phyloP scores from a whole-genome alignment of 2,888 invertebrate species.

The Tillus elongatus region DNA sequence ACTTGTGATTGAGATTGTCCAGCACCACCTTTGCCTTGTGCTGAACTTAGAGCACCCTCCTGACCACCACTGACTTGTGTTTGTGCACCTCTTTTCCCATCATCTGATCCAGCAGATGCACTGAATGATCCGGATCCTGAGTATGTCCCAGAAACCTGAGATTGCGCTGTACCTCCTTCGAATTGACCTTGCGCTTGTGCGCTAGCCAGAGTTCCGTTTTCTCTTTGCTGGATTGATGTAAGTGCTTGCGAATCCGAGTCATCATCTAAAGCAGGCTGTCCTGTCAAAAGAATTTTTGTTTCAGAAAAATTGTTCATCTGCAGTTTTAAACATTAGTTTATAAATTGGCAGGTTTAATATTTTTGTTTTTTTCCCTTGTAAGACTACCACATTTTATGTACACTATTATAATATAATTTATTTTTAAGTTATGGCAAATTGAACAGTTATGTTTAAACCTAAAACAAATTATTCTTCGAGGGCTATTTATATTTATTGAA shows the following conservation, averaged over 20 bases:
- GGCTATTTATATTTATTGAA: no score
- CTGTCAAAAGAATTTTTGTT: no score
- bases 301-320: no score
- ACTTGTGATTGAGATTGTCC: slow-evolving; percentile 73
- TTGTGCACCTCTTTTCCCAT: slow-evolving; percentile 63
- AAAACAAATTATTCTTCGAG: no score
- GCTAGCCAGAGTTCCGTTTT: slow-evolving; percentile 61
- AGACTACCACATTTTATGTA: no score
- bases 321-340: no score
- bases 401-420: no score
- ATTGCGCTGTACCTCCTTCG: slow-evolving; percentile 67
- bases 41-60: slow-evolving; percentile 65
- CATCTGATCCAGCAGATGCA: slow-evolving; percentile 72
- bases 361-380: no score
- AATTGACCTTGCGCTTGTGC: slow-evolving; percentile 71
- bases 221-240: slow-evolving; percentile 49
- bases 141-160: slow-evolving; percentile 74
- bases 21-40: slow-evolving; percentile 63
- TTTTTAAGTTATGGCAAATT: no score
- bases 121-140: slow-evolving; percentile 70
- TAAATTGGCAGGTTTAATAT: no score
- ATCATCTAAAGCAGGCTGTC: slow-evolving; percentile 42
- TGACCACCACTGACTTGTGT: slow-evolving; percentile 61
- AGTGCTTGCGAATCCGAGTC: slow-evolving; percentile 68
- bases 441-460: no score